Base-by-base conservation (phyloP, 2,888 invertebrate genomes). In the Eudasyphora cyanicolor region DNA sequence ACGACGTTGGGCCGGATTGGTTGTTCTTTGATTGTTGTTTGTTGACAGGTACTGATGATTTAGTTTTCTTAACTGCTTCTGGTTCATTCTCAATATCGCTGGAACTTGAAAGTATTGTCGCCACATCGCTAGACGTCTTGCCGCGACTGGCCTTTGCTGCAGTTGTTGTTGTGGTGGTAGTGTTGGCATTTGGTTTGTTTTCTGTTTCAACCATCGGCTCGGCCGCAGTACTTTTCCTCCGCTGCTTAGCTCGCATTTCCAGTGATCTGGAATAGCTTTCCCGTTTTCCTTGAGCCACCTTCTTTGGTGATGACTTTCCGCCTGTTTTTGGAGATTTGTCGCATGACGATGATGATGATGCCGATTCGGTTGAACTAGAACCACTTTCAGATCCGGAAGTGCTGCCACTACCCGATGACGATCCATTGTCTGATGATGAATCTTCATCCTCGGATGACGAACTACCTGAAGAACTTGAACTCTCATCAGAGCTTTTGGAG, bases 191-290 rank as follows among this genome's bases (percentile, higher is more conserved):
- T 29, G 82, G 27, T 77, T 77, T 84, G 8, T 49, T 81, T 19
- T 81, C 80, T 10, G 57, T 27, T 1, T 84, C 73, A n/a, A 12
- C 14, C 76, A 79, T 78, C 2, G 76, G 49, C 8, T 86, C 87
- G 32, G 86, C 87, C 8, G 60, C 60, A n/a, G 57, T 70, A 81
- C 85, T 87, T 84, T 87, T 88, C 14, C 88, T 80, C 1, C 90
- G 86, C 54, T 91, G 89, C 70, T 90, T 91, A 67, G 89, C 88
- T 17, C 89, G 89, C 82, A 89, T 87, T 78, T 91, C 90, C 8
- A 89, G 82, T 17, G 90, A 88, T 0, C 91, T 88, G 8, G 89
- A 85, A 79, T 89, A 90, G 64, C 86, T 88, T 85, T 91, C 91
- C 79, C 90, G 90, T 76, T 90, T 91, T 14, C 86, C 82, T 42